Base-by-base conservation (phyloP, 2,113 vertebrate species). In the Ageneiosus marmoratus region DNA sequence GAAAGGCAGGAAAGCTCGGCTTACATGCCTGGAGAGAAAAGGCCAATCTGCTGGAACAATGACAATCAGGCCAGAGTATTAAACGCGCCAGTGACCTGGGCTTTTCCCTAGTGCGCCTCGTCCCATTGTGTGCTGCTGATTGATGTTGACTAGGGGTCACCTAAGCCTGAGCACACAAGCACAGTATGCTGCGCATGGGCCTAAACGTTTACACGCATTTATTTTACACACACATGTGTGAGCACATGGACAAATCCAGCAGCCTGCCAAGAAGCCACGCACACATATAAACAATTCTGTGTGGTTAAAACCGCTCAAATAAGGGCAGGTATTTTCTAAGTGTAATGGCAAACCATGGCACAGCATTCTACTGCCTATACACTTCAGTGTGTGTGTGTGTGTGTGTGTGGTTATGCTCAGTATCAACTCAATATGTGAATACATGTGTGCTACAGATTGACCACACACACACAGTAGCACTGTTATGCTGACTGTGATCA, bases 201-300 rank as follows among this genome's bases (percentile, higher is more conserved):
- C 91, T 92, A 93, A 93, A 92, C 88, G 90, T 93, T 93, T 91
- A 93, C 91, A 93, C 90, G 89, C 90, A 92, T 93, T 91, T 83
- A 90, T 92, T 93, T 91, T 91, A 91, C 84, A 91, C 88, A 88
- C 90, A 85, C 72, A 83, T 70, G 79, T 75, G 32, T 44, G 10
- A 48, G 55, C 70, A 67, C 51, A 82, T 5, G 10, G 58, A 56
- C 75, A 79, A 48, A 46, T 58, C 10, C 15, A 10, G n/a, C n/a
- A 37, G n/a, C 37, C 32, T 81, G 24, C 55, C 37, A 77, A 72
- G 48, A 34, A 27, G 51, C 34, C 20, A 55, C 55, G 63, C 48
- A 74, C 65, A 44, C 34, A 60, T 44, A 56, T 51, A 62, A 46
- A 75, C 44, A 75, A 73, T 41, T 41, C 37, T 41, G 37, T 41